phyloP scores from a whole-genome alignment of 2,888 invertebrate species.

The Diachrysia chrysitis region DNA sequence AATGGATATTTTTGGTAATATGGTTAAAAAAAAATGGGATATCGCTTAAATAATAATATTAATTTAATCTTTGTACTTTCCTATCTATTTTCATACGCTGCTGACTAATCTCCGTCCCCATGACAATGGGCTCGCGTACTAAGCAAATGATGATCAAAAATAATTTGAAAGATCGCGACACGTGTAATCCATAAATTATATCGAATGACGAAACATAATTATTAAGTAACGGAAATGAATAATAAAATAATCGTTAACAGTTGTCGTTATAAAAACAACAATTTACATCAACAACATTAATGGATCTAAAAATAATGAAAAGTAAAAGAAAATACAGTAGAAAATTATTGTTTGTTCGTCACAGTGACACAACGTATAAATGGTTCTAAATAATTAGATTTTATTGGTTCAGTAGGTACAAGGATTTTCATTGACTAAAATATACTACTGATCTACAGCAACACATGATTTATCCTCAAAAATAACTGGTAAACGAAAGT shows the following conservation, averaged over 20 bases:
- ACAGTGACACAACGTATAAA: too few relatives aligned
- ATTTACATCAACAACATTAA: too few relatives aligned
- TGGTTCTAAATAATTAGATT: slow-evolving; percentile 1
- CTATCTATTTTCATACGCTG: not conserved
- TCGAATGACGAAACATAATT: slow-evolving; percentile 15
- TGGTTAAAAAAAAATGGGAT: too few relatives aligned
- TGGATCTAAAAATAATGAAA: not conserved
- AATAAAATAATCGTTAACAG: slow-evolving; percentile 41
- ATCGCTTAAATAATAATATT: too few relatives aligned
- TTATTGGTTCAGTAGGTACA: too few relatives aligned
- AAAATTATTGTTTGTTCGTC: too few relatives aligned
- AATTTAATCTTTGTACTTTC: not conserved
- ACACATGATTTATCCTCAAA: too few relatives aligned
- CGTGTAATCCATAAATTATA: slow-evolving; percentile 38
- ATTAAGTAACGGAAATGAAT: slow-evolving; percentile 40
- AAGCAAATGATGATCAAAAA: not conserved
- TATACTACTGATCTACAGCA: too few relatives aligned
- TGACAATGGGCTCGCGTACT: not conserved
- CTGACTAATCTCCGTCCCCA: not conserved
- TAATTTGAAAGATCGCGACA: slow-evolving; percentile 21
- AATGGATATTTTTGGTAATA: too few relatives aligned
- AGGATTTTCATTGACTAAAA: too few relatives aligned
- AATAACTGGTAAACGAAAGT: too few relatives aligned
- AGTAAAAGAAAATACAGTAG: not conserved
- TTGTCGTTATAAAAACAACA: slow-evolving; percentile 32